Conservation (phyloP, 2,797 vertebrate genomes). For the Paguma larvata region DNA sequence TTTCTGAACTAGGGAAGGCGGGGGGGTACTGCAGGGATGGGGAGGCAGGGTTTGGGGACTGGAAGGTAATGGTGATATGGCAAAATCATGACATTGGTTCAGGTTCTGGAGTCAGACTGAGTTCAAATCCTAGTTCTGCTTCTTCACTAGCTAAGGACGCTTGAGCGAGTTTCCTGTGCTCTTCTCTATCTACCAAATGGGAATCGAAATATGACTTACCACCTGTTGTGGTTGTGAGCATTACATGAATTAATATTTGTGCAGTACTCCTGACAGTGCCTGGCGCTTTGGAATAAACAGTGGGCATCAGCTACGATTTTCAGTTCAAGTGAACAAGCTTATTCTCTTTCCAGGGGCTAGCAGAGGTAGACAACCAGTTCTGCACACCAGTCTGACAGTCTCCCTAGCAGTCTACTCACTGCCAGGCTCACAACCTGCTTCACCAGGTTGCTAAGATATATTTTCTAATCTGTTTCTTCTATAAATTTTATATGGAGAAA, state of each 20-base stretch:
- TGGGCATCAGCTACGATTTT: neutral
- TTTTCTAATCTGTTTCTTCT: neutral
- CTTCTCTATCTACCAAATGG: constrained; percentile 11
- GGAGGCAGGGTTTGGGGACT: neutral
- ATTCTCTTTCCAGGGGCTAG: neutral
- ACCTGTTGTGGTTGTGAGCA: neutral
- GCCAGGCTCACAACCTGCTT: neutral
- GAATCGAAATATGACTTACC: constrained; percentile 4
- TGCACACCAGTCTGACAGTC: no score
- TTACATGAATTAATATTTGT: neutral
- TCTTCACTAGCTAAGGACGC: neutral
- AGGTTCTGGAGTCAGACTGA: neutral
- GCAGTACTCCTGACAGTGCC: neutral
- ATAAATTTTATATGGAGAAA: constrained; percentile 20
- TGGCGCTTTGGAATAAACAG: neutral
- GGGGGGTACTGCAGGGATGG: rapidly evolving
- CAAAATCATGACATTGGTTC: neutral
- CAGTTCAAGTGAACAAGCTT: neutral
- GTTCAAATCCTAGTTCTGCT: constrained; percentile 1
- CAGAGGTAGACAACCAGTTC: neutral
- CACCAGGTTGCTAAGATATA: neutral
- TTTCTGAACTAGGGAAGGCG: neutral
- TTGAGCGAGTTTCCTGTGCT: neutral
- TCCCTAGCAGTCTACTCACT: neutral
- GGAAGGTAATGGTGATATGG: rapidly evolving